phyloP scores from a whole-genome alignment of 2,113 vertebrate species.

The Variabilichromis moorii region DNA sequence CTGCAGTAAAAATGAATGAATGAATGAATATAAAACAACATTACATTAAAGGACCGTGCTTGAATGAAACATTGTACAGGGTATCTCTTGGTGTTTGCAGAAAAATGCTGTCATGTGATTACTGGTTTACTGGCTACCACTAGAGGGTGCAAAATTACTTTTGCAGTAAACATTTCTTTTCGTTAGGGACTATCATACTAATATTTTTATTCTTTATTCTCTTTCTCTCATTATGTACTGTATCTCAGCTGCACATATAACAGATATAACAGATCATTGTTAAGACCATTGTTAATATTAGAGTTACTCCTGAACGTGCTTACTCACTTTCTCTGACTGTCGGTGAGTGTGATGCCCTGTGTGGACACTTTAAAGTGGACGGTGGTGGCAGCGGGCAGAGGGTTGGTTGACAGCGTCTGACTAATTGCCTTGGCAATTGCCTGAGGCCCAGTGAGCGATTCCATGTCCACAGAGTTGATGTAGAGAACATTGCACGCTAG shows the following conservation, averaged over 20 bases:
- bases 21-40: not conserved
- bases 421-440: constrained; percentile 88
- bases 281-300: not conserved
- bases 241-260: not conserved
- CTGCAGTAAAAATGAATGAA: constrained; percentile 45
- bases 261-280: not conserved
- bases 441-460: constrained; percentile 93
- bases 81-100: not conserved
- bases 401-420: constrained; percentile 80
- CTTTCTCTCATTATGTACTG: not conserved
- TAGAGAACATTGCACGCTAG: constrained; percentile 93
- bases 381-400: constrained; percentile 76
- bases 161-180: not conserved
- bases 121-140: not conserved
- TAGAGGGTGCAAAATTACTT: not conserved
- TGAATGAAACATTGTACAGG: not conserved
- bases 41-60: not conserved
- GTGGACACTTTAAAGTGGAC: constrained; percentile 94
- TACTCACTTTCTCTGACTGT: constrained; percentile 97
- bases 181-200: not conserved
- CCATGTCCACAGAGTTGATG: constrained; percentile 96
- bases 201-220: not conserved
- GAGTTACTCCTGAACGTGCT: not conserved
- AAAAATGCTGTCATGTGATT: not conserved
- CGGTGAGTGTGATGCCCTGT: constrained; percentile 94